Conservation (phyloP, 2,888 invertebrate species). For the Amblyteles armatorius region DNA sequence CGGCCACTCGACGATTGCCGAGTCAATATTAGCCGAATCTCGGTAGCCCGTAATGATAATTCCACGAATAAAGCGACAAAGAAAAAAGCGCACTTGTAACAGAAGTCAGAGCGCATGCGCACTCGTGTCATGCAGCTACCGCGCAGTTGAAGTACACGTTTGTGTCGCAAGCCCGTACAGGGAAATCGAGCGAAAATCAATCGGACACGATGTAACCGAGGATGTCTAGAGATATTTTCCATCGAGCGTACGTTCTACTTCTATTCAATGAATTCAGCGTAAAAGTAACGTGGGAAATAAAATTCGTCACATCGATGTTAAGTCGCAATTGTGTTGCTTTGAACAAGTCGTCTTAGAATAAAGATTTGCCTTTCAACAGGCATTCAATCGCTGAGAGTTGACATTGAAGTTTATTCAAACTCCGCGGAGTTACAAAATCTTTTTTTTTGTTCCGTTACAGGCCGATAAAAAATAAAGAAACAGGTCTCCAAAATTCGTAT, state of each 20-base stretch:
- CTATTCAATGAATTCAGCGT: no score
- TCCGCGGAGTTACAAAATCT: neutral
- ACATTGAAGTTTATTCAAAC: neutral
- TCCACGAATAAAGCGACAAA: neutral
- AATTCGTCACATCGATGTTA: no score
- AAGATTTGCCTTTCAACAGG: neutral
- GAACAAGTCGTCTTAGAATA: constrained; percentile 1
- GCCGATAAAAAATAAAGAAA: neutral
- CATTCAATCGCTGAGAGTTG: neutral
- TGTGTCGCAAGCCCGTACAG: neutral
- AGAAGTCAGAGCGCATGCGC: neutral
- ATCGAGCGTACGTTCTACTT: no score
- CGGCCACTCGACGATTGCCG: neutral
- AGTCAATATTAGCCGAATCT: neutral
- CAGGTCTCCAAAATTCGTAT: neutral
- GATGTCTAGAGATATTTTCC: no score
- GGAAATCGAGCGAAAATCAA: neutral
- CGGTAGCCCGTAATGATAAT: neutral
- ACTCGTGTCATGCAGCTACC: neutral
- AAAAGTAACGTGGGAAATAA: no score
- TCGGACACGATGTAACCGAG: no score
- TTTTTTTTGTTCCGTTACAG: neutral
- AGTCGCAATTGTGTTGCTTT: neutral
- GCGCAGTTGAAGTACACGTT: constrained; percentile 7
- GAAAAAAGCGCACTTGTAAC: neutral